A percentile compares a stretch with the other conserved stretches of the same genome.
Evolutionary conservation across 2,113 vertebrate genomes (phyloP).

Genomic region (Apteryx owenii): DNA sequence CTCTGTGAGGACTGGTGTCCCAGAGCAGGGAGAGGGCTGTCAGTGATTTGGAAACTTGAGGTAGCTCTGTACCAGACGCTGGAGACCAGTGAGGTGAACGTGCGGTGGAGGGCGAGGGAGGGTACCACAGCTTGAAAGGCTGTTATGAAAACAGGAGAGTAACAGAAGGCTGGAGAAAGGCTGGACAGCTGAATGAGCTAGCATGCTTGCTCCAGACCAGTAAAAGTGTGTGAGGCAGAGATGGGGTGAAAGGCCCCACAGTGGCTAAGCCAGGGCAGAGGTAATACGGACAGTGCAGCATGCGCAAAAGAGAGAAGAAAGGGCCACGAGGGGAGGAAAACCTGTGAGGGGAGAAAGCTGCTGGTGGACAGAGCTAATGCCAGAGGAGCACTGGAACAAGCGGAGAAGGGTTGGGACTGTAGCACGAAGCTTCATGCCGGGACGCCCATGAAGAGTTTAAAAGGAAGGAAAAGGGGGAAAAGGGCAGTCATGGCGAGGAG

Average conservation of each 20-base stretch:
- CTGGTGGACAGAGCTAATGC: fast-evolving
- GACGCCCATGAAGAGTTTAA: too few relatives aligned
- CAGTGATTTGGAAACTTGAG: fast-evolving
- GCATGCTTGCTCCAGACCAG: neutral
- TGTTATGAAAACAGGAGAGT: fast-evolving
- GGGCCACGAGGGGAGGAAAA: too few relatives aligned
- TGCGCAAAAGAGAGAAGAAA: too few relatives aligned
- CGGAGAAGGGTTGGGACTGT: neutral
- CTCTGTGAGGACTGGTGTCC: fast-evolving
- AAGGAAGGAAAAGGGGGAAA: fast-evolving
- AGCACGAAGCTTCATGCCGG: neutral
- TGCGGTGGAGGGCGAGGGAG: fast-evolving
- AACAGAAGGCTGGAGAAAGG: neutral
- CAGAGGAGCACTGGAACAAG: neutral
- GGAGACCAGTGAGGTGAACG: fast-evolving
- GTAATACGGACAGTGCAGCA: fast-evolving
- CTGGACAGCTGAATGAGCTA: neutral
- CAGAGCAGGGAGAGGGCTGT: too few relatives aligned
- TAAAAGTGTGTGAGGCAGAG: neutral
- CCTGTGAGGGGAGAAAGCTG: too few relatives aligned
- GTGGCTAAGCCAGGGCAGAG: neutral
- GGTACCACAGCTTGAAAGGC: too few relatives aligned
- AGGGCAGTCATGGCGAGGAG: fast-evolving
- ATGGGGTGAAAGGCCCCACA: too few relatives aligned
- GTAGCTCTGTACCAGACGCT: fast-evolving